phyloP scores from a whole-genome alignment of 1,140 invertebrate species.

The Ceratina japonica region DNA sequence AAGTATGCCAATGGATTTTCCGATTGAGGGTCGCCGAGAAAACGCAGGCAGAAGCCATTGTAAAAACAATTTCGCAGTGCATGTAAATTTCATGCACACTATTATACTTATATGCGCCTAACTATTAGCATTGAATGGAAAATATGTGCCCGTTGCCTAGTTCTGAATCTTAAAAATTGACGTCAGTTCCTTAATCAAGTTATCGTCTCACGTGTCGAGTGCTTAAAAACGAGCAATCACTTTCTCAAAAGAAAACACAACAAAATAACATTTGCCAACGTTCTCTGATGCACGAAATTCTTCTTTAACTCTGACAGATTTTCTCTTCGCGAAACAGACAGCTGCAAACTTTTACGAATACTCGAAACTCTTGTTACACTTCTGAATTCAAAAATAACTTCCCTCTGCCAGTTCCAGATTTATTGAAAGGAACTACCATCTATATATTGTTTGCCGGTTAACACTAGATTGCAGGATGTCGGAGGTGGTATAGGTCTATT shows the following conservation, averaged over 20 bases:
- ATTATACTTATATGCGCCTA: no score
- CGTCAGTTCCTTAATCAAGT: no score
- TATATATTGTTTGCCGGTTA: no score
- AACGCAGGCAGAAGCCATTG: neutral
- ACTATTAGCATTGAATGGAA: neutral
- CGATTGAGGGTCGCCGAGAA: neutral
- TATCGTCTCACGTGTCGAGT: no score
- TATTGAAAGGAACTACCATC: neutral
- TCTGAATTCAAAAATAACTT: neutral
- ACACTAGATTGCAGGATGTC: no score
- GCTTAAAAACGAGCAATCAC: no score
- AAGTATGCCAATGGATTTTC: slow-evolving; percentile 21
- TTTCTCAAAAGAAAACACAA: no score
- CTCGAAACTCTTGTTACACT: neutral
- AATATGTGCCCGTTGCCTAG: no score
- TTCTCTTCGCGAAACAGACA: neutral
- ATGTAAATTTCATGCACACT: neutral
- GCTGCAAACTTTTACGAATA: neutral
- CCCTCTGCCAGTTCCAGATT: neutral
- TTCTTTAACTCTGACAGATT: neutral
- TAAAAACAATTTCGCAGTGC: neutral
- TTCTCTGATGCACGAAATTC: neutral
- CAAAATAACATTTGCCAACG: no score
- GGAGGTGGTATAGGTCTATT: no score
- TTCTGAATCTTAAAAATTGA: no score